These are phyloP conservation scores for Druon quercuslanigerum DNA, from an alignment of 1,140 invertebrate genomes.

Conservation along the genomic window DNA sequence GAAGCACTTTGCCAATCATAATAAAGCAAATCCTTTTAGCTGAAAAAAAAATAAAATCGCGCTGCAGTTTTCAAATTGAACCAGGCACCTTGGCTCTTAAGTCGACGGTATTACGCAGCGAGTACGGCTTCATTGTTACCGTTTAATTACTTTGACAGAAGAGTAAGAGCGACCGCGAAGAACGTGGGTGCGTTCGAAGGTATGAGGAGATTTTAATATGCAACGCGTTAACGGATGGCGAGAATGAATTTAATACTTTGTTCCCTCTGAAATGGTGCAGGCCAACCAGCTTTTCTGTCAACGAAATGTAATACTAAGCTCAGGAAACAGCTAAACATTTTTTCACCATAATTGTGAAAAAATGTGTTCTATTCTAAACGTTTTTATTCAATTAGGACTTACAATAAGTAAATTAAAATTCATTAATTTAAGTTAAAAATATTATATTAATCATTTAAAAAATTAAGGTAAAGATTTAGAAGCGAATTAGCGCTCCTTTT, in stretches of 20 bases:
- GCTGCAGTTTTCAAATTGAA: neutral
- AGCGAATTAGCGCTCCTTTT: too few relatives aligned
- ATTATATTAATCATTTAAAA: neutral
- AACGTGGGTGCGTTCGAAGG: slow-evolving; percentile 23
- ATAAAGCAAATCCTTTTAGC: neutral
- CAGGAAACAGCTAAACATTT: neutral
- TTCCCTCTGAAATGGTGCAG: slow-evolving; percentile 39
- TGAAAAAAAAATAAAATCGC: neutral
- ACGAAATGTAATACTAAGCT: slow-evolving; percentile 9
- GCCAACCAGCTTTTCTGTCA: slow-evolving; percentile 15
- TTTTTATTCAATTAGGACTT: too few relatives aligned
- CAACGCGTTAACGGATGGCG: slow-evolving; percentile 37
- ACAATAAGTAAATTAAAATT: too few relatives aligned
- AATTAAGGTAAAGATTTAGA: neutral
- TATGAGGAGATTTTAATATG: slow-evolving; percentile 47
- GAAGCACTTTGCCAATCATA: too few relatives aligned
- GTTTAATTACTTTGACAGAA: slow-evolving; percentile 51
- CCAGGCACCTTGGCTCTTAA: slow-evolving; percentile 7
- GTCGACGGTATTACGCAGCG: slow-evolving; percentile 11
- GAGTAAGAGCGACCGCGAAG: slow-evolving; percentile 42
- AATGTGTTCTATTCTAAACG: neutral
- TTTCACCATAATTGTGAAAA: neutral
- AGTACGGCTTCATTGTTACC: slow-evolving; percentile 35
- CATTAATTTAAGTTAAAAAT: too few relatives aligned
- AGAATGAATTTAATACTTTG: slow-evolving; percentile 50